Evolutionary conservation across 2,888 invertebrate genomes (phyloP).

Genomic region (Ischnus inquisitorius): DNA sequence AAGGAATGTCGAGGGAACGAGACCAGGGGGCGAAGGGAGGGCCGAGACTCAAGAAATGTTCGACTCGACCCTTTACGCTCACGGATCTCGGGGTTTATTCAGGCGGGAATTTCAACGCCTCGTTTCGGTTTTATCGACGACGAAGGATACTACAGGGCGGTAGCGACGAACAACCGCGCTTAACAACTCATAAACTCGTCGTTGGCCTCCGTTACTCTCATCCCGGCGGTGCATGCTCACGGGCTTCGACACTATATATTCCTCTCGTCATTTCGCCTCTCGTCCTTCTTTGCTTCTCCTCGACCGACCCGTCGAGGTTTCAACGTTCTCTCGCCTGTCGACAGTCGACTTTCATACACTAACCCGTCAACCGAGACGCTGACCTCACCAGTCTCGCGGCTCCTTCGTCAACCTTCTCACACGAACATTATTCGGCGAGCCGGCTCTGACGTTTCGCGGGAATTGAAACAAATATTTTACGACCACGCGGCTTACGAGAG

Average conservation of each 20-base stretch:
- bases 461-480: conserved; percentile 82
- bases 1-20: background rate
- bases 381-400: background rate
- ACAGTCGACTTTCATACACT: background rate
- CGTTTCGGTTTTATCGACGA: conserved; percentile 79
- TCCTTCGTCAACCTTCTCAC: background rate
- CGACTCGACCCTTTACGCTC: conserved; percentile 71
- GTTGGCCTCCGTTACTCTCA: conserved; percentile 56
- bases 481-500: conserved; percentile 75
- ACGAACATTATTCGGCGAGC: conserved; percentile 7
- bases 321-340: conserved; percentile 3
- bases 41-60: conserved; percentile 8
- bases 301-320: conserved; percentile 64
- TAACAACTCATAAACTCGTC: conserved; percentile 82
- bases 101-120: conserved; percentile 77
- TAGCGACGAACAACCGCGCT: conserved; percentile 72
- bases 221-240: conserved; percentile 29
- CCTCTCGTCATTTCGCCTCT: conserved; percentile 14
- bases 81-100: conserved; percentile 73
- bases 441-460: conserved; percentile 51
- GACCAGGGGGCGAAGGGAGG: too few species aligned
- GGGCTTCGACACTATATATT: conserved; percentile 47
- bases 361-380: conserved; percentile 25
- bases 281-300: conserved; percentile 68
- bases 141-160: conserved; percentile 69